Conservation (phyloP, 2,888 invertebrate species). For the Palloptera scutellata region DNA sequence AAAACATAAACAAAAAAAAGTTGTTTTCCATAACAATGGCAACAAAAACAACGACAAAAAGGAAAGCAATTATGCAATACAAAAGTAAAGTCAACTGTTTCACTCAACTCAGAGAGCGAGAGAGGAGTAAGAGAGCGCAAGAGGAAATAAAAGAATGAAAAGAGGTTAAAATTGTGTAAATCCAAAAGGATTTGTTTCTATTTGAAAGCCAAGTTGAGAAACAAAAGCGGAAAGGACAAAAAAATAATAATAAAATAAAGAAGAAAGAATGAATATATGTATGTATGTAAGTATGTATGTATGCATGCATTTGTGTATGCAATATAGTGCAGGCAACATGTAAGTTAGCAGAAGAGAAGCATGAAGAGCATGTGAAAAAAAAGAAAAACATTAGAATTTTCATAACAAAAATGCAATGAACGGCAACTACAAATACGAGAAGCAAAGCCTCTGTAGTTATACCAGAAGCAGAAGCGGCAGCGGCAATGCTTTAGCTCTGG, state of each 20-base stretch:
- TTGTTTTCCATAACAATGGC: neutral
- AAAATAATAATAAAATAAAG: neutral
- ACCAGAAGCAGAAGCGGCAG: too few relatives aligned
- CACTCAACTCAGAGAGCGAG: neutral
- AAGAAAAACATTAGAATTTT: neutral
- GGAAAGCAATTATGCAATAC: slow-evolving; percentile 27
- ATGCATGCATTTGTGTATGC: neutral
- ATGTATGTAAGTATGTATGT: neutral
- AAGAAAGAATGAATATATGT: neutral
- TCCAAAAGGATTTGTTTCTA: slow-evolving; percentile 18
- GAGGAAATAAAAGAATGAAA: neutral
- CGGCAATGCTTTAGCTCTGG: too few relatives aligned
- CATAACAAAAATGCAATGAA: neutral
- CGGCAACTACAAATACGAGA: too few relatives aligned
- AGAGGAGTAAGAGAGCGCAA: neutral
- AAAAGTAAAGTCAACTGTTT: slow-evolving; percentile 24
- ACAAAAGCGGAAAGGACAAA: neutral
- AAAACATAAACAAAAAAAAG: neutral
- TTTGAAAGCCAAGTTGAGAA: too few relatives aligned
- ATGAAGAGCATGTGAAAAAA: neutral
- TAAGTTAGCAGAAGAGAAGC: neutral
- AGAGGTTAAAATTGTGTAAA: slow-evolving; percentile 5
- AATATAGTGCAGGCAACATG: neutral
- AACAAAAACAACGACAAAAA: slow-evolving; percentile 7
- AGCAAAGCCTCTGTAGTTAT: too few relatives aligned